phyloP scores from a whole-genome alignment of 2,888 invertebrate species.

The Trichogramma dendrolimi region DNA sequence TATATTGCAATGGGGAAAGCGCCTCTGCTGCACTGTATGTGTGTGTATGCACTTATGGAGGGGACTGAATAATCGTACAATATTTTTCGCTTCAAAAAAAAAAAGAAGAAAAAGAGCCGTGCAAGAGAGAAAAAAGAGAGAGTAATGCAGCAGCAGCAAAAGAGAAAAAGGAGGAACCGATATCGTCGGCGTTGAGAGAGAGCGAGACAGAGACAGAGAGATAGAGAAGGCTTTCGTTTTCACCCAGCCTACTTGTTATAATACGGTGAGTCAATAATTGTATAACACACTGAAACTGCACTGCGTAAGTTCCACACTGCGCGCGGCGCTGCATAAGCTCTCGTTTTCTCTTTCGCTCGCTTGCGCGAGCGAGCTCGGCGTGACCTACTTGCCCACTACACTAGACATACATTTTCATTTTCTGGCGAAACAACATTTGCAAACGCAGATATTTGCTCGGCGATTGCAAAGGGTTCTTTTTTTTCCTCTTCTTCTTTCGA shows the following conservation, averaged over 20 bases:
- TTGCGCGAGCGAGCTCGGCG: conserved; percentile 43
- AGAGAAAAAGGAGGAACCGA: not conserved
- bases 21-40: not conserved
- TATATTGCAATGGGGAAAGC: conserved; percentile 26
- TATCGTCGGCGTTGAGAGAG: not conserved
- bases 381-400: conserved; percentile 53
- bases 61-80: too few relatives aligned
- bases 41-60: too few relatives aligned
- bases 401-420: conserved; percentile 52
- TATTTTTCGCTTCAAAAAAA: not conserved
- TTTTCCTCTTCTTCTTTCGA: not conserved
- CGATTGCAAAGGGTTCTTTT: not conserved
- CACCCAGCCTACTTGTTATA: conserved; percentile 51
- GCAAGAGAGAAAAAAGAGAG: conserved; percentile 22
- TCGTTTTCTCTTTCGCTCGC: conserved; percentile 29
- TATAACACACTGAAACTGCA: conserved; percentile 50
- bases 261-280: conserved; percentile 53
- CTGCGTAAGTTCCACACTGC: conserved; percentile 44
- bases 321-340: conserved; percentile 23
- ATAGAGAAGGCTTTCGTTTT: conserved; percentile 48
- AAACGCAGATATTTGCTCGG: conserved; percentile 16
- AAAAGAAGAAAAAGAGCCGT: not conserved
- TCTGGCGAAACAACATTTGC: conserved; percentile 36
- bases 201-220: conserved; percentile 1
- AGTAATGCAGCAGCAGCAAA: not conserved